Percentiles rank a stretch among this genome's conserved stretches.
Evolutionary conservation across 1,140 invertebrate genomes (phyloP).

Genomic region (Ceratosolen solmsi): DNA sequence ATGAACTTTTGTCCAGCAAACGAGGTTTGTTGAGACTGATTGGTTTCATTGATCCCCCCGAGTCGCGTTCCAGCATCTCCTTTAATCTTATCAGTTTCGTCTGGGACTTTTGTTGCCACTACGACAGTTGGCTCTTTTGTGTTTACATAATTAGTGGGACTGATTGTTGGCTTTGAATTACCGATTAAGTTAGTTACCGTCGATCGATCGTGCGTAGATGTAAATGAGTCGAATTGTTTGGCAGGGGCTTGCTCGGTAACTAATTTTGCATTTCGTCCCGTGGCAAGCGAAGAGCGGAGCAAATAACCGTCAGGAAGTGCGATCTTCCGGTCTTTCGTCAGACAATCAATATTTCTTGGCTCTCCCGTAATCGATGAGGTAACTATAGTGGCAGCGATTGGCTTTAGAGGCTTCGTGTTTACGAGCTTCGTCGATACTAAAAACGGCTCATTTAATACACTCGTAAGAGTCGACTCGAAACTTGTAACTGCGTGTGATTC

Average conservation of each 20-base stretch:
- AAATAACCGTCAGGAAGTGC: neutral
- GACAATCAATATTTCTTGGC: neutral
- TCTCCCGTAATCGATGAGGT: neutral
- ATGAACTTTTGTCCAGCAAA: constrained; percentile 5
- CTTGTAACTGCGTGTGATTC: neutral
- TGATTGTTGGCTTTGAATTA: neutral
- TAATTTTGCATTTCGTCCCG: neutral
- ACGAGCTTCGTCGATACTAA: neutral
- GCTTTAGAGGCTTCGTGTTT: constrained; percentile 15
- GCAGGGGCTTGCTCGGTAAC: too few species aligned
- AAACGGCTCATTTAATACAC: constrained; percentile 7
- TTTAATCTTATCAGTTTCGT: too few species aligned
- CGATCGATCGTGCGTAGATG: neutral
- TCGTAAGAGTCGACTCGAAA: constrained; percentile 5
- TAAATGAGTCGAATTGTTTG: neutral
- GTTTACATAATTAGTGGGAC: neutral
- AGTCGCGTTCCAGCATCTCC: neutral
- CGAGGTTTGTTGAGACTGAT: neutral
- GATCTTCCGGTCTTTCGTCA: neutral
- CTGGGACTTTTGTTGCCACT: neutral
- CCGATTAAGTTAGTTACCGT: neutral
- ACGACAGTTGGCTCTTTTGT: neutral
- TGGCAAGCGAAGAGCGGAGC: neutral
- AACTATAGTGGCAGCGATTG: neutral
- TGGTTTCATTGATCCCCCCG: neutral